These are phyloP conservation scores for Cephus rjabovi DNA, from an alignment of 2,888 invertebrate species.

Conservation along the genomic window DNA sequence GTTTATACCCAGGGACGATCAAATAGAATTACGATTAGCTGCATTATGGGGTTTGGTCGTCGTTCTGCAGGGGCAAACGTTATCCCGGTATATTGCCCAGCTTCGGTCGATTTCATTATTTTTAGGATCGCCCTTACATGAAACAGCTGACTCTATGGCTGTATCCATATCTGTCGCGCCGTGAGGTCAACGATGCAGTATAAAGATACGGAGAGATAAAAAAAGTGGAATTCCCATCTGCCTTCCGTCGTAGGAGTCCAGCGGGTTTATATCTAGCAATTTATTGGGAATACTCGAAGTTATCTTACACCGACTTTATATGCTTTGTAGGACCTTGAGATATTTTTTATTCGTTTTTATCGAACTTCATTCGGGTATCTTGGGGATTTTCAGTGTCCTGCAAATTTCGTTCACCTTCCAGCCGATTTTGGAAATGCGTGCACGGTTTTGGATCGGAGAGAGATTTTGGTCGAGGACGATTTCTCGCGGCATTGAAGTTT, in stretches of 20 bases:
- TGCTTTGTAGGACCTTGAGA: neutral
- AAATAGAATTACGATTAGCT: conserved; percentile 53
- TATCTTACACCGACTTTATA: neutral
- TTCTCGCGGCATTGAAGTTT: neutral
- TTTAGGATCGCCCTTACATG: neutral
- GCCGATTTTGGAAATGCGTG: neutral
- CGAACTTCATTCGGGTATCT: too few species aligned
- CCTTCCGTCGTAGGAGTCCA: neutral
- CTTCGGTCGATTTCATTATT: neutral
- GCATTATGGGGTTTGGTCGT: conserved; percentile 35
- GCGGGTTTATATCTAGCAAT: neutral
- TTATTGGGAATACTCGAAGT: neutral
- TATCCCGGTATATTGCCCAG: neutral
- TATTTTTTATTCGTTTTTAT: neutral
- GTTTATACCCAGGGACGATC: conserved; percentile 33
- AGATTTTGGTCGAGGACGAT: neutral
- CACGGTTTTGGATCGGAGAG: neutral
- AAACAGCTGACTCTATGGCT: neutral
- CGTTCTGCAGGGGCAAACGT: neutral
- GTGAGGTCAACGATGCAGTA: neutral
- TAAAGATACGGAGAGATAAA: neutral
- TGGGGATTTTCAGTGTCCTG: accelerated
- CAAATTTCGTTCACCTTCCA: neutral
- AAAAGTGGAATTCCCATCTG: neutral
- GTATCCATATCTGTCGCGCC: neutral